Base-by-base conservation (phyloP, 2,888 invertebrate genomes). In the Luperina nickerlii region DNA sequence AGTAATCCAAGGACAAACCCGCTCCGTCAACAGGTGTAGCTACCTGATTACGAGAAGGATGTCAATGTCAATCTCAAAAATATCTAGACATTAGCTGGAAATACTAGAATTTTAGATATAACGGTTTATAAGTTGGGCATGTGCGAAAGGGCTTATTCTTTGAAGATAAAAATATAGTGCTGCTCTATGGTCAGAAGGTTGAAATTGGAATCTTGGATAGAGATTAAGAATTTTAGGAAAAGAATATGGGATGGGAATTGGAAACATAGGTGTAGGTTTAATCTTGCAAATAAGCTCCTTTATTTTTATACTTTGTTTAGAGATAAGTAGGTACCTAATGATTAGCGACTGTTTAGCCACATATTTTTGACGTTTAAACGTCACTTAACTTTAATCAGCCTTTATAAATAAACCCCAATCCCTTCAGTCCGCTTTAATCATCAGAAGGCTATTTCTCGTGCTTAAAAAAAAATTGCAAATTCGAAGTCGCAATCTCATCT, bases 61-160 rank as follows among this genome's bases (percentile, higher is more conserved):
- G 76, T 81, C 82, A 85, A 69, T 85, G 86, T 62, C 82, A 71
- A 63, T 74, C 81, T 63, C 15, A 74, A 74, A 85, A 66, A 80
- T 82, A 74, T 80, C 81, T 71, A 74, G 11, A 74, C 51, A 76
- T 68, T 54, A 62, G 27, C 60, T 27, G 24, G 62, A 67, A 80
- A 54, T 70, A 18, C 45, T 80, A 62, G 62, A 54, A 62, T 62
- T 73, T 80, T 13, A 74, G 60, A 54, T 66, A 60, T 62, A 48
- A 80, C 9, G 7, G 45, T 60, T 77, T 82, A 54, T 66, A 68
- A 63, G 32, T 66, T 13, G 2, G 32, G 15, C 51, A 65, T 48
- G 65, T 77, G 45, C 32, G 0, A 67, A 67, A 60, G 20, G 9
- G 9, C 42, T 38, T n/a, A 27, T n/a, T 45, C 45, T 32, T 18